Conservation (phyloP, 2,113 vertebrate genomes). For the Poecile atricapillus region DNA sequence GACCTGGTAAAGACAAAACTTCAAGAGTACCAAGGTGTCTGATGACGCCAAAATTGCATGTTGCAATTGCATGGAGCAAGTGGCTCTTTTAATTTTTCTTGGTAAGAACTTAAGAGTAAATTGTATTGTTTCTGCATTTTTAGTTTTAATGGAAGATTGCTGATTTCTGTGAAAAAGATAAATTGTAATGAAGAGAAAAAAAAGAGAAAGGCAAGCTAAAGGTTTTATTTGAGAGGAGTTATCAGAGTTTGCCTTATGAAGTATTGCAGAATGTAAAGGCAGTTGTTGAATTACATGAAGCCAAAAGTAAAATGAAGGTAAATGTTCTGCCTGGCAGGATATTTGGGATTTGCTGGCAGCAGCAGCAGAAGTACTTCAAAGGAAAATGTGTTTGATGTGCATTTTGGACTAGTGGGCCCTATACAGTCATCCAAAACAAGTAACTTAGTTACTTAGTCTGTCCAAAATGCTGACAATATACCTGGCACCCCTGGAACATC, state of each 20-base stretch:
- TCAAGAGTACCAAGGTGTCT: background rate
- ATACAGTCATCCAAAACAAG: background rate
- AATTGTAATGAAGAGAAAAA: background rate
- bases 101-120: background rate
- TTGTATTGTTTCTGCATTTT: background rate
- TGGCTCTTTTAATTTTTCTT: background rate
- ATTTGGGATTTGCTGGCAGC: background rate
- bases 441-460: background rate
- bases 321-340: background rate
- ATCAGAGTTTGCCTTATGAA: background rate
- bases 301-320: background rate
- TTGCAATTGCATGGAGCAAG: no score
- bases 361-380: background rate
- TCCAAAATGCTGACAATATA: background rate
- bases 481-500: background rate
- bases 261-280: background rate
- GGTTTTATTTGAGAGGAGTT: background rate
- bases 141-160: background rate
- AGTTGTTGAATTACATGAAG: background rate
- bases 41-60: background rate
- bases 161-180: background rate
- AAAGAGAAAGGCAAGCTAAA: background rate
- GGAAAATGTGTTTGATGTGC: background rate
- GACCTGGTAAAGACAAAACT: background rate
- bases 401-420: background rate